Conservation (phyloP, 2,888 invertebrate genomes). For the Chrysotoxum bicinctum region DNA sequence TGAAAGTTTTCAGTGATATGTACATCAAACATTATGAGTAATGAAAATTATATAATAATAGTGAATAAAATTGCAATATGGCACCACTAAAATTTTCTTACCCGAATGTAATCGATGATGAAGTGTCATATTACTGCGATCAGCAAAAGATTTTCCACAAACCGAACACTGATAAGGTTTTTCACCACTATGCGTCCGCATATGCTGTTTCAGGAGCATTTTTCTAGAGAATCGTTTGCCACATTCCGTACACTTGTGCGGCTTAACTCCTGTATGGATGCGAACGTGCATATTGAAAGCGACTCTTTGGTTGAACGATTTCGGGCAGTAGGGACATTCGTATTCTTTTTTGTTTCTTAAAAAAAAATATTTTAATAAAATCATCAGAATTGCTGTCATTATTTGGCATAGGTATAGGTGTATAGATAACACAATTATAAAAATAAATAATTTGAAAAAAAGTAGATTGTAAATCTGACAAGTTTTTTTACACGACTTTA, state of each 20-base stretch:
- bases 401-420: too few species aligned
- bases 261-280: slow-evolving; percentile 91
- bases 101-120: slow-evolving; percentile 90
- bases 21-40: too few species aligned
- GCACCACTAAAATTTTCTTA: slow-evolving; percentile 74
- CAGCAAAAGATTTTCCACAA: slow-evolving; percentile 92
- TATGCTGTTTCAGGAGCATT: slow-evolving; percentile 92
- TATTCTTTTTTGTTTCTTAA: slow-evolving; percentile 89
- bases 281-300: slow-evolving; percentile 94
- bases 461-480: too few species aligned
- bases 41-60: too few species aligned
- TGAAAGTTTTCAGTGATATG: too few species aligned
- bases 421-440: too few species aligned
- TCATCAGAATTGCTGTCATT: too few species aligned
- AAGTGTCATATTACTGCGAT: slow-evolving; percentile 92
- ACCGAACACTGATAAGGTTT: slow-evolving; percentile 90
- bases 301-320: slow-evolving; percentile 92
- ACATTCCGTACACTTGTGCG: slow-evolving; percentile 89
- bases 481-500: too few species aligned
- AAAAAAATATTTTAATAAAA: slow-evolving; percentile 66
- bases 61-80: too few species aligned
- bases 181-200: slow-evolving; percentile 90
- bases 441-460: too few species aligned
- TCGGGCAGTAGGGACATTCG: slow-evolving; percentile 90
- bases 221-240: slow-evolving; percentile 92